Evolutionary conservation across 2,797 vertebrate species (phyloP), one percentile per base, ranked within the genome.

Genomic region (Carcharodon carcharias): DNA sequence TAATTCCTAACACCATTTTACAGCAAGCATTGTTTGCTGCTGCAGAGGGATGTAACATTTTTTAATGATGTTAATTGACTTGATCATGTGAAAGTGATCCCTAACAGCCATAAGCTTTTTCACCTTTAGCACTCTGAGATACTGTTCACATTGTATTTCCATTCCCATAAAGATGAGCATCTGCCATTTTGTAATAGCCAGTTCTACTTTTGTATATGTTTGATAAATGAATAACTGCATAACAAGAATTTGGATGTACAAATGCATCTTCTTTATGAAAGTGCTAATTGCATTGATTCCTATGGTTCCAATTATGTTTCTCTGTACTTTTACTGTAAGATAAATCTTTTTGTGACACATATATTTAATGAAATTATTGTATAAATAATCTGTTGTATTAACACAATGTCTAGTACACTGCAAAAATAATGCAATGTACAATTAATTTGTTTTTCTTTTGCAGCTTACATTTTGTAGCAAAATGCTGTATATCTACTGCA

Each of bases 61-160:
- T 67, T 95, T 77, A 95, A 77, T 95, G 28, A 95, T 95, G 67
- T 26, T 77, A 95, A 95, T 95, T 77, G 94, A 95, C 94, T 95
- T 95, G 50, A 67, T 95, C 94, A 56, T 95, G 94, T 77, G 94
- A 77, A 71, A 95, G 14, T 58, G 67, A 95, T 95, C 65, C 56
- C 94, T 95, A 50, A 7, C 65, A 56, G 71, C 69, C 94, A 95
- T 73, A 35, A 35, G 94, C 69, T 95, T 95, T 71, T 77, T 71
- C 94, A 73, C 94, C 94, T 95, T 71, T 77, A 95, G 45, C 50
- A 56, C 50, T 95, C 94, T 95, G 69, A 95, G 54, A 77, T 18
- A 54, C 71, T 54, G 67, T 95, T 67, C 63, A 26, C n/a, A n/a
- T 93, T 93, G 63, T 40, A 93, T 35, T 67, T 93, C 91, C 91